A percentile compares a stretch with the other conserved stretches of the same genome.
These are phyloP conservation scores for Campylorhamphus procurvoides DNA, from an alignment of 2,113 vertebrate species.

Conservation along the genomic window DNA sequence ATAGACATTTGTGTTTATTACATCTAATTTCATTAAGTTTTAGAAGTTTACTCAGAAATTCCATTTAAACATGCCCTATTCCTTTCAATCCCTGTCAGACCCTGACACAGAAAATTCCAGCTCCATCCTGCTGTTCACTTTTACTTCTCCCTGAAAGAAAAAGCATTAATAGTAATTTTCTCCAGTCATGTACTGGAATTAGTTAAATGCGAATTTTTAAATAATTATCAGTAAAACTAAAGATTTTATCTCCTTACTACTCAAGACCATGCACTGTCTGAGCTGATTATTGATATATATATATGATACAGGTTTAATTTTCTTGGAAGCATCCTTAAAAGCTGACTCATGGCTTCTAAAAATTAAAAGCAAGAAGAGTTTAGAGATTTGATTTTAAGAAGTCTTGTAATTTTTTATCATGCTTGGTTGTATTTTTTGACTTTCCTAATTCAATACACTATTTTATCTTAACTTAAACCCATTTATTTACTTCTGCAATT, in stretches of 20 bases:
- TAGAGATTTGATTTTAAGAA: neutral
- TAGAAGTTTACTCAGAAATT: neutral
- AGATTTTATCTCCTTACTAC: neutral
- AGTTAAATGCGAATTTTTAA: neutral
- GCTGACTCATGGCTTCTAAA: neutral
- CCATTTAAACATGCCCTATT: neutral
- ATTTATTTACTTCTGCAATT: neutral
- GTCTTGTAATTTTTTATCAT: neutral
- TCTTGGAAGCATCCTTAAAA: neutral
- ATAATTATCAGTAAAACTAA: neutral
- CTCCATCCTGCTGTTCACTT: neutral
- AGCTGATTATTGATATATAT: neutral
- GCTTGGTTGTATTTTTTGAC: neutral
- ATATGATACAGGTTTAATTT: neutral
- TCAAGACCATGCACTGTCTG: neutral
- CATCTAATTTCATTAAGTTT: neutral
- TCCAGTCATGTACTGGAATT: neutral
- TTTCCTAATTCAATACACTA: neutral
- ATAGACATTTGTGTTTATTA: neutral
- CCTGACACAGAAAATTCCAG: neutral
- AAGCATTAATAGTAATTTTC: neutral
- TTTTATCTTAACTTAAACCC: neutral
- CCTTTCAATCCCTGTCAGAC: neutral
- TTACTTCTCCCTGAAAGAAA: neutral
- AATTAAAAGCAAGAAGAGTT: neutral